These are phyloP conservation scores for Dendrocincla tyrannina DNA, from an alignment of 2,797 vertebrate species.

Conservation along the genomic window DNA sequence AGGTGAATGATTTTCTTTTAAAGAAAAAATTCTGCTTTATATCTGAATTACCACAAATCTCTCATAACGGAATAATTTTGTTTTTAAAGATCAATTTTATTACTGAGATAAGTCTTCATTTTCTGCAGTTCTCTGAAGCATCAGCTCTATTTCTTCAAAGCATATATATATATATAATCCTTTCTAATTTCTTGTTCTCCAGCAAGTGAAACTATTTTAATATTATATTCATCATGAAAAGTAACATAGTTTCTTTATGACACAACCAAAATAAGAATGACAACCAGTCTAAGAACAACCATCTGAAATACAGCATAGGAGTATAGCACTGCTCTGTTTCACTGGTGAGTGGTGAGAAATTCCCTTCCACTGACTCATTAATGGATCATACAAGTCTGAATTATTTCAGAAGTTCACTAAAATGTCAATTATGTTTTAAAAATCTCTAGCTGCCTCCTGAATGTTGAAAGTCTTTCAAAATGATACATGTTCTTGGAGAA, in stretches of 20 bases:
- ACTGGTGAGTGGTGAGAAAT: not conserved
- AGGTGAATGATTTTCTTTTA: not conserved
- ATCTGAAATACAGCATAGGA: not conserved
- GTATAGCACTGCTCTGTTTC: not conserved
- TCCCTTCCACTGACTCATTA: not conserved
- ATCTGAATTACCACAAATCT: not conserved
- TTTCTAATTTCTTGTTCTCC: not conserved
- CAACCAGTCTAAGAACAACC: not conserved
- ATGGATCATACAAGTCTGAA: not conserved
- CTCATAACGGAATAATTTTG: not conserved
- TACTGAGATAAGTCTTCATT: not conserved
- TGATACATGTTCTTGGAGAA: not conserved
- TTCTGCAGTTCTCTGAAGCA: not conserved
- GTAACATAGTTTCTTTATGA: not conserved
- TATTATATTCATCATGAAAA: not conserved
- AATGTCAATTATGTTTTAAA: not conserved
- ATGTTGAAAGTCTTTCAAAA: conserved; percentile 2
- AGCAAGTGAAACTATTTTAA: not conserved
- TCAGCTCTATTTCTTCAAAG: not conserved
- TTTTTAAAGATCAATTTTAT: not conserved
- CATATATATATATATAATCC: not conserved
- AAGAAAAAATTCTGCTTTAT: not conserved
- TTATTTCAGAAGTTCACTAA: conserved; percentile 17
- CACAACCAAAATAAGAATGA: not conserved
- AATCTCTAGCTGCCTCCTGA: not conserved